Evolutionary conservation across 2,888 invertebrate genomes (phyloP), one percentile per base, ranked within the genome.

Genomic region (Spatulosminthurus flaviceps): DNA sequence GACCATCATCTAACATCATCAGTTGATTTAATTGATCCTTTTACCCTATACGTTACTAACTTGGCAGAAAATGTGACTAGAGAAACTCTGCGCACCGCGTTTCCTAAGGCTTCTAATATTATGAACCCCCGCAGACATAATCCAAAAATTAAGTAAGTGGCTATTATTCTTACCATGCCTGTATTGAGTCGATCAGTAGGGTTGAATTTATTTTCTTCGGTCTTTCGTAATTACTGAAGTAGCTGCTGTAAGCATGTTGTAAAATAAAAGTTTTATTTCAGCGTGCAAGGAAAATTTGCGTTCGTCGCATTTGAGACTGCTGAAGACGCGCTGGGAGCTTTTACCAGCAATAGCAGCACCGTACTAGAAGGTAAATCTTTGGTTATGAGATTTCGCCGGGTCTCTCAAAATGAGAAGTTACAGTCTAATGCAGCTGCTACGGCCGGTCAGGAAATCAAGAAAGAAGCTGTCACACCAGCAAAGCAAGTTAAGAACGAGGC

Each of bases 1-100:
- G 80, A 76, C 24, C 78, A 66, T 29, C 41, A 67, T 71, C 21
- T 64, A 41, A 21, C 24, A 4, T 71, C 75, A 22, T 51, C 70
- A 21, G 80, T 77, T 0, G 82, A 83, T 9, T 5, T 78, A 1
- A 83, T 84, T 71, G 84, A 84, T 19, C 84, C 84, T 7, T 83
- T 79, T 64, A 82, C 82, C 21, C 26, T 84, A 11, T 84, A 84
- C 67, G 77, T 83, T 0, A 84, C 85, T 0, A 85, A 85, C 77
- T 71, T 85, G 64, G 79, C 81, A 13, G 82, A 80, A 41, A 71
- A 22, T 21, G 77, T 80, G 2, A 82, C 71, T 21, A 79, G 73
- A 26, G 79, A 80, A 16, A 77, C 79, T 19, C 19, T 84, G 9
- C 71, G 77, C 34, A 29, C 51, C 16, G 16, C 82, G 0, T 85